Base-by-base conservation (phyloP, 2,113 vertebrate species). In the Isichthys henryi region DNA sequence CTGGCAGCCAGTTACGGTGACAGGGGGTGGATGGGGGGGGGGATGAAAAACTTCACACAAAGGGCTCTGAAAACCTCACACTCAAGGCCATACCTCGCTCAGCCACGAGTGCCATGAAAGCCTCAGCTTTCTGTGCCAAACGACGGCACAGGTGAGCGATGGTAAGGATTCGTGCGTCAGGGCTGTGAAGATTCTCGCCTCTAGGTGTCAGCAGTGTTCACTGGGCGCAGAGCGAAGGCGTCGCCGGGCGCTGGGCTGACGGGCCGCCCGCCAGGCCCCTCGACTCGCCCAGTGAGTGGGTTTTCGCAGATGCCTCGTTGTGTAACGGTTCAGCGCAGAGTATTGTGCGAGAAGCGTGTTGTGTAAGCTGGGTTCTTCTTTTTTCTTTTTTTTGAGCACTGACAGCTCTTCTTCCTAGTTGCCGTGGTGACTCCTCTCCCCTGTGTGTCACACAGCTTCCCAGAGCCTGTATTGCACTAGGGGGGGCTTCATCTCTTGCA, bases 201-300 rank as follows among this genome's bases (percentile, higher is more conserved):
- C 94, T 95, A 96, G 95, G 94, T 96, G 95, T 96, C 95, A 95
- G 92, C 93, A 94, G 93, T 94, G 94, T 92, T 92, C 56, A 66
- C 77, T 31, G 31, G 19, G 88, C 88, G 70, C 77, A 39, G 58
- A 23, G 31, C 35, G 56, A 53, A 62, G 87, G 87, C 53, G 35
- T 46, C 35, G 4, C 53, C 39, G 43, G 87, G 87, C 53, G 35
- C 43, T n/a, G 48, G 27, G 50, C 85, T 27, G 39, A 35, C 8
- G 35, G 31, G 87, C 87, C 21, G 87, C 35, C 15, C 8, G 35
- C 53, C 52, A 88, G 49, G 23, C 53, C 35, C 15, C 87, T 62
- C 35, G 3, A 56, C 87, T 45, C 58, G 15, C 43, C 49, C 35
- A 46, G 31, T 13, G 87, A 62, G 87, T 66, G 87, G 87, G 53